These are phyloP conservation scores for Dioctria rufipes DNA, from an alignment of 2,888 invertebrate species.

Conservation along the genomic window DNA sequence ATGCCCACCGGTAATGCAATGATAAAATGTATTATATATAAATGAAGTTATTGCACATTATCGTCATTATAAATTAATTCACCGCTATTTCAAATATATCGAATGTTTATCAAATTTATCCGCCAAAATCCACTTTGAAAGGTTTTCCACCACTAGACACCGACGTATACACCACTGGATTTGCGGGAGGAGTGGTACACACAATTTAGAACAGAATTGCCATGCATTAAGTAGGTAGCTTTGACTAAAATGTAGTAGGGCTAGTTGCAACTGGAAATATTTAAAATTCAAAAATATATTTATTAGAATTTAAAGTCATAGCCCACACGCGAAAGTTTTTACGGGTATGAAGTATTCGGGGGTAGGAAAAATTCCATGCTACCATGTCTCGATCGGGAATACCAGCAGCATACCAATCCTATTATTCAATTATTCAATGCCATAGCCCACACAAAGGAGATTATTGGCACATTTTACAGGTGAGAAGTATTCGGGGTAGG, in stretches of 20 bases:
- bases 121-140: slow-evolving; percentile 45
- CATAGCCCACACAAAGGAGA: too few species aligned
- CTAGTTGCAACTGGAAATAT: too few species aligned
- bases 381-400: too few species aligned
- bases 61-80: neutral
- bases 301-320: too few species aligned
- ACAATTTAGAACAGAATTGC: slow-evolving; percentile 2
- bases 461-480: too few species aligned
- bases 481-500: too few species aligned
- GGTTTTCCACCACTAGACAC: slow-evolving; percentile 32
- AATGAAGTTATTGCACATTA: neutral
- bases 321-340: too few species aligned
- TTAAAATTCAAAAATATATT: too few species aligned
- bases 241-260: neutral
- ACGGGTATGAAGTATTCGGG: too few species aligned
- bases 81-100: neutral
- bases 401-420: too few species aligned
- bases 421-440: too few species aligned
- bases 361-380: too few species aligned
- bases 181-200: slow-evolving; percentile 9
- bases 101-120: slow-evolving; percentile 39
- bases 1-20: neutral
- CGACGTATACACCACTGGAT: slow-evolving; percentile 37
- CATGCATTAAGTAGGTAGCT: neutral
- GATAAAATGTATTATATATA: neutral